Percentiles rank a stretch among this genome's conserved stretches.
These are phyloP conservation scores for Malurus elegans DNA, from an alignment of 2,113 vertebrate genomes.

Conservation along the genomic window DNA sequence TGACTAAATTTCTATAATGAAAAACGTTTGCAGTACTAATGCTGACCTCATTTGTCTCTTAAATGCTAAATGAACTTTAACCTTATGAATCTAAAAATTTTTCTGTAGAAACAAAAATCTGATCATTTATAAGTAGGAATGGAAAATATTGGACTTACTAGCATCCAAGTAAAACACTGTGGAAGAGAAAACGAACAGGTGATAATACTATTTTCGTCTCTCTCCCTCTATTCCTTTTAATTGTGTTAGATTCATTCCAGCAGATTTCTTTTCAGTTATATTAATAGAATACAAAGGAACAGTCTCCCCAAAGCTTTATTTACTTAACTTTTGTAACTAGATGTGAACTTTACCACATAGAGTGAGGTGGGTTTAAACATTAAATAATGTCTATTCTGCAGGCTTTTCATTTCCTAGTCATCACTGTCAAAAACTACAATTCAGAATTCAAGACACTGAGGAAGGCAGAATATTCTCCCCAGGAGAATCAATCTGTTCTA, in stretches of 20 bases:
- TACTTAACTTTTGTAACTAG: not conserved
- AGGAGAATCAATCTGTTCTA: not conserved
- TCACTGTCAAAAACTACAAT: not conserved
- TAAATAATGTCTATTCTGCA: not conserved
- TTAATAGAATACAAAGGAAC: slow-evolving; percentile 38
- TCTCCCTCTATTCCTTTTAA: slow-evolving; percentile 33
- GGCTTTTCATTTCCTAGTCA: not conserved
- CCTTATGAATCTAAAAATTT: not conserved
- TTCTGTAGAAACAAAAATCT: not conserved
- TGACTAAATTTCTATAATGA: slow-evolving; percentile 47
- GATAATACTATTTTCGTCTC: not conserved
- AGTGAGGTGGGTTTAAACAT: not conserved
- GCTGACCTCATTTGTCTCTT: slow-evolving; percentile 44
- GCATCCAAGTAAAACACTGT: slow-evolving; percentile 50
- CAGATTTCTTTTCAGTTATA: slow-evolving; percentile 32
- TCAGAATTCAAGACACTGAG: not conserved
- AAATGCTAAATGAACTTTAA: slow-evolving; percentile 37
- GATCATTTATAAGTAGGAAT: not conserved
- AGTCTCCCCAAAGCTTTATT: not conserved
- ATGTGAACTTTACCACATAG: not conserved
- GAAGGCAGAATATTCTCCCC: not conserved
- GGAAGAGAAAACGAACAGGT: slow-evolving; percentile 35
- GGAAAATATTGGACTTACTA: not conserved
- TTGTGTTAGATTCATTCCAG: slow-evolving; percentile 10
- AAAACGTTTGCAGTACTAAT: slow-evolving; percentile 28